Evolutionary conservation across 2,797 vertebrate genomes (phyloP), one percentile per base, ranked within the genome.

Genomic region (Tokudaia muenninki): DNA sequence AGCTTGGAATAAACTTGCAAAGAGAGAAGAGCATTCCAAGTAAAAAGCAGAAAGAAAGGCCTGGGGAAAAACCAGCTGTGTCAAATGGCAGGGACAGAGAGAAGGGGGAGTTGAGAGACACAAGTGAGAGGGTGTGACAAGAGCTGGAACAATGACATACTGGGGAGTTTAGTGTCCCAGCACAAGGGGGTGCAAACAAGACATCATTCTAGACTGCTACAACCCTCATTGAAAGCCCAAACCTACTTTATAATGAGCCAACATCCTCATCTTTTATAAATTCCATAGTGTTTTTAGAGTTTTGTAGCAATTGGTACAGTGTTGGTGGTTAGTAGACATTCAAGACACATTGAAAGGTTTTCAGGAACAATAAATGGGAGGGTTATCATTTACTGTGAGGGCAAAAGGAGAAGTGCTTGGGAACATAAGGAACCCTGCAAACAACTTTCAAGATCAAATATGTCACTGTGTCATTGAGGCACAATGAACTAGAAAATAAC

Each of bases 301-400:
- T 87, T 52, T 75, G 12, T 1, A 26, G 70, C 34, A 13, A 70
- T 82, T 55, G 63, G 61, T 55, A 94, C 9, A 77, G 1, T 24
- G 74, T 81, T 87, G 67, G 52, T 91, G 63, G 91, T 94, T 94
- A 78, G 96, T 90, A 96, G 96, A 96, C 94, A 97, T 95, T 90
- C 94, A 89, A 82, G 89, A 57, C 47, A 41, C 47, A n/a, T 57
- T 37, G 70, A 96, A 80, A 44, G 82, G 82, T 59, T 96, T 92
- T 78, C 74, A 94, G 75, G 81, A 94, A 61, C 77, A 41, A 74
- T 65, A 11, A 80, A 24, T 81, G 4, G 52, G 61, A 94, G 47
- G 26, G 63, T 96, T 90, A 82, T 34, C 86, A 47, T 94, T 87
- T 87, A n/a, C 93, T 59, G 90, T 21, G 44, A 92, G 31, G 86